phyloP scores from a whole-genome alignment of 92 coral and sea anemone genomes.

The Diadumene lineata region DNA sequence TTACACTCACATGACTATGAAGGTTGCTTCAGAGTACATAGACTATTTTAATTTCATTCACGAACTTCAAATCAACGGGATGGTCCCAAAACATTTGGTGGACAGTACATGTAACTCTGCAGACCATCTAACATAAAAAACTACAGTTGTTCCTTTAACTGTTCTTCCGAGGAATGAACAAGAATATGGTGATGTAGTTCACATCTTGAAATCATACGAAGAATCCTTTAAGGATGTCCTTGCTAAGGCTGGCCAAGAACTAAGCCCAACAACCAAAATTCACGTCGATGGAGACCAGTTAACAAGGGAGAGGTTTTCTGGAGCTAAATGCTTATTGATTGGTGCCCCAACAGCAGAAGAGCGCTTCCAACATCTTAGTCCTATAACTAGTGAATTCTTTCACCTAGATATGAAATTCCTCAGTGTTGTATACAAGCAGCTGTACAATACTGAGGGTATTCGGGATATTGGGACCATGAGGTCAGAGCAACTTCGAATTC shows the following conservation, averaged over 20 bases:
- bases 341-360: constrained; percentile 56
- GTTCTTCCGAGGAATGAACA: constrained; percentile 56
- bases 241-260: constrained; percentile 50
- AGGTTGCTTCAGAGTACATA: constrained; percentile 30
- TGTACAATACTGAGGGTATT: neutral
- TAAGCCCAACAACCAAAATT: constrained; percentile 22
- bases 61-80: constrained; percentile 47
- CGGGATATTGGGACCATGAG: constrained; percentile 8
- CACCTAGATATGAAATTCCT: constrained; percentile 58
- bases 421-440: too few species aligned
- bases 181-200: constrained; percentile 58
- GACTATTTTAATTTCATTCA: constrained; percentile 32
- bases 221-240: constrained; percentile 42
- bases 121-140: constrained; percentile 51
- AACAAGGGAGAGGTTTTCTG: constrained; percentile 57
- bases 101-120: too few species aligned
- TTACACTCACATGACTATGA: constrained; percentile 45
- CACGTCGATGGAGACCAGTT: constrained; percentile 60
- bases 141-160: constrained; percentile 51
- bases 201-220: constrained; percentile 49
- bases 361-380: constrained; percentile 61
- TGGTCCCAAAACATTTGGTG: constrained; percentile 26
- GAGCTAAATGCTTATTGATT: constrained; percentile 47
- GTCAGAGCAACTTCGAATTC: constrained; percentile 10
- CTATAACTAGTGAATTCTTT: constrained; percentile 58